Conservation (phyloP, 1,140 invertebrate genomes). For the Lepidurus packardi region DNA sequence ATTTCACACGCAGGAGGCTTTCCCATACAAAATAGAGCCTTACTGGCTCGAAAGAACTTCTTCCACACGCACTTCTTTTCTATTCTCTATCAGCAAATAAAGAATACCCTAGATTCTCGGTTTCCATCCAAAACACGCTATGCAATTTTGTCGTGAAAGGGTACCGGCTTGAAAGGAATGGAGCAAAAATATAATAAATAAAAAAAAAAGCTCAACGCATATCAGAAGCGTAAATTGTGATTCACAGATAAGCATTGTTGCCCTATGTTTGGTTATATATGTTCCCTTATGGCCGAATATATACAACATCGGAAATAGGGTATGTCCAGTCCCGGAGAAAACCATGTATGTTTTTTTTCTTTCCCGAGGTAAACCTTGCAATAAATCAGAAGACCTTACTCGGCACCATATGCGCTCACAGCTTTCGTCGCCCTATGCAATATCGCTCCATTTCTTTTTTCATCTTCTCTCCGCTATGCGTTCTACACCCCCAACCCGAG, state of each 20-base stretch:
- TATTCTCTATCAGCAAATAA: background rate
- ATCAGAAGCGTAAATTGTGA: background rate
- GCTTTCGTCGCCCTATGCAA: background rate
- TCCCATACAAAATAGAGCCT: background rate
- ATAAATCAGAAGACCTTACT: background rate
- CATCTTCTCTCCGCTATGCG: background rate
- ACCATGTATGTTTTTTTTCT: background rate
- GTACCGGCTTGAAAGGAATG: background rate
- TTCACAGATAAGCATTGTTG: background rate
- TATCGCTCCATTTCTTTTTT: background rate
- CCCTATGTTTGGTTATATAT: background rate
- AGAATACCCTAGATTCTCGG: background rate
- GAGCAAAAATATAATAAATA: background rate
- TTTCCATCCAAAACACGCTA: background rate
- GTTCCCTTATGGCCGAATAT: background rate
- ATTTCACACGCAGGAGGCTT: background rate
- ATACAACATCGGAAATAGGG: background rate
- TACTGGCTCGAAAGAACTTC: background rate
- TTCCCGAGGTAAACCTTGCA: background rate
- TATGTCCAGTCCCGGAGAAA: background rate
- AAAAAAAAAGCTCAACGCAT: background rate
- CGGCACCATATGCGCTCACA: background rate
- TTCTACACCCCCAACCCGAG: background rate
- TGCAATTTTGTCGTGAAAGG: background rate
- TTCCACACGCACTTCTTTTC: background rate